Evolutionary conservation across 2,113 vertebrate genomes (phyloP).

Genomic region (Pitta sordida): DNA sequence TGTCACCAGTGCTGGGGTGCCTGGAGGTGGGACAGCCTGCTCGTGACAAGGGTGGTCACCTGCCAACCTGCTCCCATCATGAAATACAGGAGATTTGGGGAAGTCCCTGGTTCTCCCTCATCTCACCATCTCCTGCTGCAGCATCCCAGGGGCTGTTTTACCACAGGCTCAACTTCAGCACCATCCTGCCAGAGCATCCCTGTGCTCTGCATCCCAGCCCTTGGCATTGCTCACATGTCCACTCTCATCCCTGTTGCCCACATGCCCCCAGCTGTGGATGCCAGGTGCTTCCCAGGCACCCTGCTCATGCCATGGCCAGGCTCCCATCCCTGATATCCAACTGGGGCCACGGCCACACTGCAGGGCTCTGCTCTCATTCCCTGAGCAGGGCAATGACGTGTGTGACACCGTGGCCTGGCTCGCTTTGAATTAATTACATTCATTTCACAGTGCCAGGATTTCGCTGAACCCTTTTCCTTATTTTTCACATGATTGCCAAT

Average conservation of each 20-base stretch:
- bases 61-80: fast-evolving
- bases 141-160: neutral
- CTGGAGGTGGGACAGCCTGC: neutral
- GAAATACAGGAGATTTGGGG: neutral
- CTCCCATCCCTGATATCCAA: neutral
- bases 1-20: fast-evolving
- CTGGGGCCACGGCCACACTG: neutral
- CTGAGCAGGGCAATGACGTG: neutral
- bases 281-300: neutral
- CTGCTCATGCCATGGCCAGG: fast-evolving
- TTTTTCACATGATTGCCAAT: slow-evolving; percentile 51
- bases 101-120: fast-evolving
- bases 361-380: neutral
- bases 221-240: neutral
- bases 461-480: slow-evolving; percentile 28
- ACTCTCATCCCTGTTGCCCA: neutral
- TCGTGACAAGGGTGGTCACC: neutral
- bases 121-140: neutral
- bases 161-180: fast-evolving
- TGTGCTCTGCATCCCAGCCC: neutral
- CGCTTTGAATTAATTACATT: slow-evolving; percentile 21
- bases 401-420: slow-evolving; percentile 8
- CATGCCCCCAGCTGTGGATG: fast-evolving
- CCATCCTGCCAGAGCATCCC: neutral
- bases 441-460: slow-evolving; percentile 57